Base-by-base conservation (phyloP, 2,888 invertebrate species). In the Neria commutata region DNA sequence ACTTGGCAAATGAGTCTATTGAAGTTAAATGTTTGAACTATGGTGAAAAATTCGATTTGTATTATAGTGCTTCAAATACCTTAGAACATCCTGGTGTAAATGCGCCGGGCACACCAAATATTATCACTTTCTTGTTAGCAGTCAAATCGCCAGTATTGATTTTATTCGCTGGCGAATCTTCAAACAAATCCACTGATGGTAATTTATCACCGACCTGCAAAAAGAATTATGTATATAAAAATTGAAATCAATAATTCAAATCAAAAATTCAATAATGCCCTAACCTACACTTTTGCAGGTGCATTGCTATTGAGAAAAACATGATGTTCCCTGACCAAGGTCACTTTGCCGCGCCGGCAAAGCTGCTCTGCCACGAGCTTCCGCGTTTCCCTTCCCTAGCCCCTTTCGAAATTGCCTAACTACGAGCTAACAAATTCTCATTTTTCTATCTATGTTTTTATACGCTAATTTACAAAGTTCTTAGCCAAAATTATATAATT, bases 41-140 rank as follows among this genome's bases (percentile, higher is more conserved):
- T 23, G 2, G 34, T 50, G 1, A 25, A 14, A 11, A 8, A 19
- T 11, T 8, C 19, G 1, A 29, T 17, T 11, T 16, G n/a, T 10
- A 26, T 17, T 40, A 10, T 50, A 10, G 3, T 1, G n/a, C 37
- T n/a, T n/a, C n/a, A 56, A 66, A 72, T 76, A 90, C 91, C 84
- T 91, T 89, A 0, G 94, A 92, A 78, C 96, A 96, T 5, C 94
- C 94, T 6, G 96, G 96, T 1, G 96, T 96, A 75, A 95, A 97
- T 2, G 96, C 96, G 6, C 97, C 97, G 16, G 96, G 96, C 10
- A 97, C 95, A 21, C 90, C 96, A 78, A 97, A 94, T 57, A 96
- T 79, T 10, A 96, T 85, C 0, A 94, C 86, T 76, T 93, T 95
- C 75, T 94, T 95, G 17, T 90, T 91, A 34, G 86, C 81, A 54